A percentile compares a stretch with the other conserved stretches of the same genome.
These are phyloP conservation scores for Nasonia vitripennis DNA, from an alignment of 1,140 invertebrate genomes.

Conservation along the genomic window DNA sequence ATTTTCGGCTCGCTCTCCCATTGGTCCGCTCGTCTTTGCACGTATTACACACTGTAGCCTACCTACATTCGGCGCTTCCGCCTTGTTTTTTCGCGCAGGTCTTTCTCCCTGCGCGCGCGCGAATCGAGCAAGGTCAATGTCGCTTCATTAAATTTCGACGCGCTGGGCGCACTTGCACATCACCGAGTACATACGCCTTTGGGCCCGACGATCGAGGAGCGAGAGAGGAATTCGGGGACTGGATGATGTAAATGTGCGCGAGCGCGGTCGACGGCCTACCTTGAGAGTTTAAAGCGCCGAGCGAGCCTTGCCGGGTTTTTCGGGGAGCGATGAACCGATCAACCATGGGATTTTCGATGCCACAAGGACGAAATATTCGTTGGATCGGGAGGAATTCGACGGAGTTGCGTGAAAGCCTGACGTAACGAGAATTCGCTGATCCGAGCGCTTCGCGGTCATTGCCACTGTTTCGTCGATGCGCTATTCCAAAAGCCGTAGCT, in stretches of 20 bases:
- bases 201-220: neutral
- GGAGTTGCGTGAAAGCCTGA: neutral
- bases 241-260: neutral
- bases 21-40: slow-evolving; percentile 6
- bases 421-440: slow-evolving; percentile 14
- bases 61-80: slow-evolving; percentile 41
- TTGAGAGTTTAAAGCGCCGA: slow-evolving; percentile 24
- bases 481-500: neutral
- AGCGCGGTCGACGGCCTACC: slow-evolving; percentile 19
- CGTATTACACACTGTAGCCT: neutral
- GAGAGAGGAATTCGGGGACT: slow-evolving; percentile 1
- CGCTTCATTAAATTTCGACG: slow-evolving; percentile 19
- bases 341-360: neutral
- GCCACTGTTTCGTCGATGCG: slow-evolving; percentile 3
- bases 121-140: slow-evolving; percentile 42
- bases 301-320: no score
- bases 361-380: neutral
- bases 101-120: neutral
- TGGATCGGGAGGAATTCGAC: neutral
- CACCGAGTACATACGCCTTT: neutral
- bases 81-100: slow-evolving; percentile 1
- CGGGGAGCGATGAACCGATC: neutral
- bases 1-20: slow-evolving; percentile 41
- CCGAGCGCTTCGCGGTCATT: slow-evolving; percentile 23
- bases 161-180: neutral